Percentiles rank a stretch among this genome's conserved stretches.
Evolutionary conservation across 2,888 invertebrate species (phyloP).

Genomic region (Dioctria rufipes): DNA sequence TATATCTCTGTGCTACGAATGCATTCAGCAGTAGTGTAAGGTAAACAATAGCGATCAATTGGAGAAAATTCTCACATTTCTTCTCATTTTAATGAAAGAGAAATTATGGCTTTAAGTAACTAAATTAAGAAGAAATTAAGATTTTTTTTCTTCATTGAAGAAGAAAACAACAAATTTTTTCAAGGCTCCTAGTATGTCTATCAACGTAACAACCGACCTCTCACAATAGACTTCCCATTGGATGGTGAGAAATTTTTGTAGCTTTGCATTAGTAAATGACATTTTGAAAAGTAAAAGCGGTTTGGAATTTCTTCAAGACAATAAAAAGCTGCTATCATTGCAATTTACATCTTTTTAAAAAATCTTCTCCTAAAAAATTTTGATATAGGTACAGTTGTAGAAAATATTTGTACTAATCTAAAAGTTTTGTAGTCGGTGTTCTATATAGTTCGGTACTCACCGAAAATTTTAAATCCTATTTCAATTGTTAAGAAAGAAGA

Average conservation of each 20-base stretch:
- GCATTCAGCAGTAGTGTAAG: constrained; percentile 19
- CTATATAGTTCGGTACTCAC: too few relatives aligned
- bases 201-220: not conserved
- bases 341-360: too few relatives aligned
- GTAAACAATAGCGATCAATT: constrained; percentile 71
- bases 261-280: not conserved
- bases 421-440: too few relatives aligned
- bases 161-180: not conserved
- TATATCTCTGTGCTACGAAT: constrained; percentile 17
- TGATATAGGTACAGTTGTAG: too few relatives aligned
- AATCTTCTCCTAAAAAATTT: too few relatives aligned
- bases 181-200: constrained; percentile 31
- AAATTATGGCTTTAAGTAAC: constrained; percentile 26
- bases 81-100: constrained; percentile 54
- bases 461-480: too few relatives aligned
- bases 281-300: constrained; percentile 23
- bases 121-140: constrained; percentile 24
- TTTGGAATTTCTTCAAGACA: constrained; percentile 9
- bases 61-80: constrained; percentile 59
- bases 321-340: too few relatives aligned
- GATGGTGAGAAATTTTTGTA: constrained; percentile 16
- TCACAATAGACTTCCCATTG: constrained; percentile 14
- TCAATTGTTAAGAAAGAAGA: too few relatives aligned
- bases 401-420: too few relatives aligned
- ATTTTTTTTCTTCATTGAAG: not conserved